Percentiles rank a stretch among this genome's conserved stretches.
Evolutionary conservation across 1,140 invertebrate genomes (phyloP).

Genomic region (Drosophila paulistorum): DNA sequence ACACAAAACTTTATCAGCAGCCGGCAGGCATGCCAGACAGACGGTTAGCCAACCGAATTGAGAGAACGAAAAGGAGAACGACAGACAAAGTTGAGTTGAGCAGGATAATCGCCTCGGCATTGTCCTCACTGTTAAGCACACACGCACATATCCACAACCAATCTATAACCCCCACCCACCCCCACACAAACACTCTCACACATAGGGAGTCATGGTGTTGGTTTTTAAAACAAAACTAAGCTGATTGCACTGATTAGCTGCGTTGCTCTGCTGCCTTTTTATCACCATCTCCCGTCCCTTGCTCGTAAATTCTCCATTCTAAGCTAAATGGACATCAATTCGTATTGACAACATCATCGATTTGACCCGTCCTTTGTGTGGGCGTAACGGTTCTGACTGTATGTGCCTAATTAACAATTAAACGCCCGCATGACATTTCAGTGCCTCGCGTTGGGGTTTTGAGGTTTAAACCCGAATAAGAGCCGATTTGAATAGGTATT

Average conservation of each 20-base stretch:
- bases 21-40: conserved; percentile 4
- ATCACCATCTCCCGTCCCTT: not conserved
- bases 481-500: too few relatives aligned
- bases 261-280: not conserved
- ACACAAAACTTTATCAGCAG: conserved; percentile 36
- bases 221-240: conserved; percentile 51
- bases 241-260: conserved; percentile 57
- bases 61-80: not conserved
- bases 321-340: conserved; percentile 41
- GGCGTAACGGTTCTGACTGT: not conserved
- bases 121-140: conserved; percentile 21
- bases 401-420: conserved; percentile 23
- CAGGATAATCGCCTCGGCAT: conserved; percentile 53
- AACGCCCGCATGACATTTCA: not conserved
- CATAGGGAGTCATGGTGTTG: conserved; percentile 22
- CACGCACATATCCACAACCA: too few relatives aligned
- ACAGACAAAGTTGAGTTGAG: conserved; percentile 15
- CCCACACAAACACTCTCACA: conserved; percentile 5
- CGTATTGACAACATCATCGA: conserved; percentile 24
- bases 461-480: too few relatives aligned
- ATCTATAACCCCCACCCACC: too few relatives aligned
- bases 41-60: not conserved
- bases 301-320: not conserved
- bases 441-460: too few relatives aligned
- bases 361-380: not conserved